Evolutionary conservation across 64 coral and sea anemone species (phyloP), one percentile per base, ranked within the genome.

Genomic region (Montipora capricornis): DNA sequence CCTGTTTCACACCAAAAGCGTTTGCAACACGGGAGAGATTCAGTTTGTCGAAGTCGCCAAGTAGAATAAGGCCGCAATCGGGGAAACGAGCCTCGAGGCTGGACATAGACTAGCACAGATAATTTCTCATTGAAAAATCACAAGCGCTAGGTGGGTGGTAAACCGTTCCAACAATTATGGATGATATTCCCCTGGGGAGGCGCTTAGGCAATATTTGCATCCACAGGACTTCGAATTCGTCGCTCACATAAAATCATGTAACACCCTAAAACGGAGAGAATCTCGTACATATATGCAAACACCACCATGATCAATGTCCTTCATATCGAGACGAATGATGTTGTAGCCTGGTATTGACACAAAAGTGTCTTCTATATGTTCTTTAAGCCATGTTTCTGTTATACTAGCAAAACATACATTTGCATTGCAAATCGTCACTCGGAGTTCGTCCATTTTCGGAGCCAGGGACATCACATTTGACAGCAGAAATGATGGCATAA

Each of bases 321-420:
- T 89, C 44, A 79, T 88, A 75, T 94, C 92, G 47, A 46, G 87
- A 76, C 87, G 92, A n/a, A 94, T 89, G 87, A 82, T 89, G 47
- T 89, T 94, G 70, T 81, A 94, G 68, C 92, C 73, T 16, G 91
- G 47, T 64, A 89, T 74, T 88, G 92, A 87, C 61, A 94, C 77
- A 81, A 47, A 73, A 20, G 68, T 66, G 49, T 94, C 76, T n/a
- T n/a, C n/a, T n/a, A n/a, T n/a, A n/a, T n/a, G n/a, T n/a, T n/a
- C n/a, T 94, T 94, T 94, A 2, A 88, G 84, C 76, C 84, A 93
- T 17, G 92, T 88, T 88, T 93, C 83, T 13, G 92, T 93, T 26
- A 88, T 84, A n/a, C 91, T 79, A 45, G 53, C 90, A 44, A 93
- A 93, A 74, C 83, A 69, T 29, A 77, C 14, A 87, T 93, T 64